Base-by-base conservation (phyloP, 2,797 vertebrate genomes). In the Linurgus olivaceus region DNA sequence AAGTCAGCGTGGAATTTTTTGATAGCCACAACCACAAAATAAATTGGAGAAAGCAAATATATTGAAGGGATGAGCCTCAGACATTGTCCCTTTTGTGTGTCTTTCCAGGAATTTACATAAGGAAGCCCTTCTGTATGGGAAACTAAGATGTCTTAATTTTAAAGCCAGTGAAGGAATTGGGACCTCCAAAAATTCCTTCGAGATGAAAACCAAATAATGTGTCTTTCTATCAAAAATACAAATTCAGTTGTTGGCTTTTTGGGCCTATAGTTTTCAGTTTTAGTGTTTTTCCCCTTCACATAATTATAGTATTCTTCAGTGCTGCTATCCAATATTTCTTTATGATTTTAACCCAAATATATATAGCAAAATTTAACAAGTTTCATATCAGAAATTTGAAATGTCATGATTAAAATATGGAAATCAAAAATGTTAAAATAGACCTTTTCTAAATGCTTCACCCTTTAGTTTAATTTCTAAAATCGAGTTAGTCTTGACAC, bases 51-150 rank as follows among this genome's bases (percentile, higher is more conserved):
- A 65, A 63, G 9, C 3, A 75, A 65, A 54, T 47, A 25, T 20
- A 40, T 33, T 29, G 20, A 63, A 61, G 17, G 10, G 5, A 50
- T 14, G 17, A 77, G 12, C 29, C 21, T 50, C 21, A 42, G n/a
- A 37, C 3, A 23, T 5, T 42, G 1, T 2, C 9, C 3, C 2
- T 80, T 79, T 59, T 4, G 0, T 13, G 3, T 44, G 17, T 65
- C 17, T 78, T 71, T 82, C 21, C 35, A 47, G 42, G 15, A 73
- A 7, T 50, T 65, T 62, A 54, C 3, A 23, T 24, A 25, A 50
- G 7, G 24, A 66, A 75, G 3, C 5, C 4, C 24, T 55, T 67
- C 14, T 66, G 3, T 25, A n/a, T 45, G 13, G 55, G 28, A 80
- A 80, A 40, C 3, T 51, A 20, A 31, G 15, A 33, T 58, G 4